Base-by-base conservation (phyloP, 2,888 invertebrate species). In the Tuberolachnus salignus region DNA sequence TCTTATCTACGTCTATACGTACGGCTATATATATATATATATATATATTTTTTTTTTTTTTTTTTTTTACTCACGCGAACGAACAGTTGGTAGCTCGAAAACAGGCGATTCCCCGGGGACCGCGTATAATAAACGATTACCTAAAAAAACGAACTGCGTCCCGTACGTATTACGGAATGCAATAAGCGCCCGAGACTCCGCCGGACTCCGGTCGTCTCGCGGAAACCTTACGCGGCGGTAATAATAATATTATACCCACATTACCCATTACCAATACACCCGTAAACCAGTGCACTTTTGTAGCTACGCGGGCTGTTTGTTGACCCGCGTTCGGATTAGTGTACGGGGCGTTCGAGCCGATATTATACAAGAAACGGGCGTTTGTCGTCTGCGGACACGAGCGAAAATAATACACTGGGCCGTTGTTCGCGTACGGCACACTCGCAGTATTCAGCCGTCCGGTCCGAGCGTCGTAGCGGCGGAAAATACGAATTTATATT, bases 291-390 rank as follows among this genome's bases (percentile, higher is more conserved):
- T 78, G 75, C 75, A 78, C 75, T 78, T 78, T 78, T 78, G 67
- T 49, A 78, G 75, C 75, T 78, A 75, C 74, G 23, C 74, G 9
- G 19, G 51, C 61, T 72, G 72, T 69, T 34, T 69, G 75, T 78
- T 78, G 75, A 78, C 75, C 75, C 67, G 75, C 34, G 75, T 16
- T 67, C 19, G 75, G 75, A 78, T 78, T 78, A 78, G 26, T 55
- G 44, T 42, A 53, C 23, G 55, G 21, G 74, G 66, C 66, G 55
- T 75, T 44, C 26, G 49, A 72, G 23, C 59, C 46, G 59, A 59
- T 67, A 34, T 46, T 44, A 10, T 19, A n/a, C 26, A n/a, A n/a
- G n/a, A n/a, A n/a, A n/a, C n/a, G n/a, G n/a, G 4, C n/a, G 26
- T n/a, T n/a, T n/a, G n/a, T 21, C 59, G 34, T 34, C 3, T 46